Evolutionary conservation across 2,888 invertebrate genomes (phyloP).

Genomic region (Exocentrus adspersus): DNA sequence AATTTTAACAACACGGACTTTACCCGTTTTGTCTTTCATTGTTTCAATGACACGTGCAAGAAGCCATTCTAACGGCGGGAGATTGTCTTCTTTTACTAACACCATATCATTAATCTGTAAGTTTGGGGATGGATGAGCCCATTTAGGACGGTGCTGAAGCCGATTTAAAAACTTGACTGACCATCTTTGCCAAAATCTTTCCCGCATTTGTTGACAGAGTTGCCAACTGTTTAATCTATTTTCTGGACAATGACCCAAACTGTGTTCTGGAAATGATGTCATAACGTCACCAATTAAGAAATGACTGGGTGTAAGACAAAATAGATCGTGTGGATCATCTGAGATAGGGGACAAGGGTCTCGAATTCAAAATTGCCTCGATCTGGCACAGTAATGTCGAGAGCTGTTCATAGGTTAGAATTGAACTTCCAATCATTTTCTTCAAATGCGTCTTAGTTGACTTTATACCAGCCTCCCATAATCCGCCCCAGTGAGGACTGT

Average conservation of each 20-base stretch:
- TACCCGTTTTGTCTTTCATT: conserved; percentile 5
- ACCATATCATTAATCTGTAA: conserved; percentile 1
- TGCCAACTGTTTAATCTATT: conserved; percentile 7
- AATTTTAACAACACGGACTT: background rate
- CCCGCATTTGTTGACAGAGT: background rate
- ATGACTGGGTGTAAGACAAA: background rate
- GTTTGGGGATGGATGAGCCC: background rate
- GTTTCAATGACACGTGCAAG: conserved; percentile 5
- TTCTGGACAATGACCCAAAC: background rate
- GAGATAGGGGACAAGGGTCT: background rate
- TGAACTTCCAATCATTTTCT: conserved; percentile 8
- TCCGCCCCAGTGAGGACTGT: conserved; percentile 19
- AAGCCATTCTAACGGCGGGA: conserved; percentile 11
- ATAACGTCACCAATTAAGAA: background rate
- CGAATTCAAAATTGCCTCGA: conserved; percentile 21
- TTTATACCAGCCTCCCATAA: conserved; percentile 25
- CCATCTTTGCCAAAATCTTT: conserved; percentile 9
- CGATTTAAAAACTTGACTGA: conserved; percentile 1
- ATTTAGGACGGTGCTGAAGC: conserved; percentile 16
- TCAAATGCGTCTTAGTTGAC: conserved; percentile 6
- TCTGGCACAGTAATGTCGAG: conserved; percentile 7
- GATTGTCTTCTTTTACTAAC: background rate
- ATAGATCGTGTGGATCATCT: background rate
- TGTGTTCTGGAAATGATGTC: background rate
- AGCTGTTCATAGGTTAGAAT: conserved; percentile 18